These are phyloP conservation scores for Drosophila pseudotakahashii DNA, from an alignment of 2,888 invertebrate genomes.

Conservation along the genomic window DNA sequence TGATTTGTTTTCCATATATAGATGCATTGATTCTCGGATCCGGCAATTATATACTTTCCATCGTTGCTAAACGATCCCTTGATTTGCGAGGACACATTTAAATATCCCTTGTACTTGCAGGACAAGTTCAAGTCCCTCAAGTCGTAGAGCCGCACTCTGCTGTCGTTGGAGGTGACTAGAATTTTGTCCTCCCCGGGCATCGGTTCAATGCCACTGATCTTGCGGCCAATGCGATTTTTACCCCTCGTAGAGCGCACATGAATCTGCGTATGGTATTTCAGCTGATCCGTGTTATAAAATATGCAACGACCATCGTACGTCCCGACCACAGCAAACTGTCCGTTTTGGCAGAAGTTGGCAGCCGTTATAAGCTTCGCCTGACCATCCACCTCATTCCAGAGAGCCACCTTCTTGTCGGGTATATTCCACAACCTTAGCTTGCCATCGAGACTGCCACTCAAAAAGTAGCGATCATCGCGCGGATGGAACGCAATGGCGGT, in stretches of 20 bases:
- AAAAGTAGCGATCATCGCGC: conserved; percentile 93
- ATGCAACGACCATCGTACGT: conserved; percentile 99
- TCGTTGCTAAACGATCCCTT: conserved; percentile 99
- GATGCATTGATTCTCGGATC: conserved; percentile 98
- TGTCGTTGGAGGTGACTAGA: conserved; percentile 98
- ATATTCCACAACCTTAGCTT: conserved; percentile 99
- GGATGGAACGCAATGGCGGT: conserved; percentile 99
- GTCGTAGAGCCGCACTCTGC: conserved; percentile 97
- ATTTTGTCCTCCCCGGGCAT: conserved; percentile 98
- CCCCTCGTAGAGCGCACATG: conserved; percentile 98
- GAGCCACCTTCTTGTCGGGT: conserved; percentile 98
- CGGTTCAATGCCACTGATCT: conserved; percentile 98
- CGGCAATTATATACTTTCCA: conserved; percentile 98
- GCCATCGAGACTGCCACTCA: conserved; percentile 98
- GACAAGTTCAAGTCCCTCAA: conserved; percentile 96
- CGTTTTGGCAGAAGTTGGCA: conserved; percentile 98
- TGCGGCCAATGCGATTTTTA: conserved; percentile 96
- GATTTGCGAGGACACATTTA: conserved; percentile 98
- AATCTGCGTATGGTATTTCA: conserved; percentile 99
- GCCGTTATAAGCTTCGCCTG: conserved; percentile 97
- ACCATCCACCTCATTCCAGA: conserved; percentile 99
- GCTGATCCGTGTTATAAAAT: conserved; percentile 98
- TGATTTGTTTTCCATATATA: conserved; percentile 99
- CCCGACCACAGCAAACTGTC: conserved; percentile 98
- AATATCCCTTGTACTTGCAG: conserved; percentile 97